A percentile compares a stretch with the other conserved stretches of the same genome.
Evolutionary conservation across 2,888 invertebrate species (phyloP).

Genomic region (Thyatira batis): DNA sequence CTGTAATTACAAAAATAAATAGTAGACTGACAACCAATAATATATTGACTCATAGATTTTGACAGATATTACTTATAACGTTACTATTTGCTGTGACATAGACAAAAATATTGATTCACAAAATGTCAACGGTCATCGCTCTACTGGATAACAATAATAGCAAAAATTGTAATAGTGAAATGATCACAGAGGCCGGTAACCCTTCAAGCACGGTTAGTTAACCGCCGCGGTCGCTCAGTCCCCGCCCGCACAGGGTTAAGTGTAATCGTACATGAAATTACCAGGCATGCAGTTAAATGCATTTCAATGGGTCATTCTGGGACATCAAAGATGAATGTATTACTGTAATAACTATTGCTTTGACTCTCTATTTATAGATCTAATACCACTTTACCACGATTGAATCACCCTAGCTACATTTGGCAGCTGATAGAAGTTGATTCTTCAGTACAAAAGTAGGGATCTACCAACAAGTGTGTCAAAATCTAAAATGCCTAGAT

Average conservation of each 20-base stretch:
- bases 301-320: slow-evolving; percentile 55
- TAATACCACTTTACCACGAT: too few species aligned
- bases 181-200: slow-evolving; percentile 65
- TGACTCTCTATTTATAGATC: background rate
- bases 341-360: slow-evolving; percentile 7
- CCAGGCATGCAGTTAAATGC: slow-evolving; percentile 55
- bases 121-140: slow-evolving; percentile 20
- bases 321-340: slow-evolving; percentile 51
- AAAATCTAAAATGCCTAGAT: too few species aligned
- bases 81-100: background rate
- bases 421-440: too few species aligned
- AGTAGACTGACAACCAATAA: too few species aligned
- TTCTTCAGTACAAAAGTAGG: too few species aligned
- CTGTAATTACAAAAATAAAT: too few species aligned
- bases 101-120: slow-evolving; percentile 5
- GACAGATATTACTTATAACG: background rate
- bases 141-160: slow-evolving; percentile 50
- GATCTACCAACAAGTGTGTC: too few species aligned
- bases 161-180: slow-evolving; percentile 59
- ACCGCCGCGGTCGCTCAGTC: slow-evolving; percentile 27
- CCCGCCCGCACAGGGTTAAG: slow-evolving; percentile 41
- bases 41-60: too few species aligned
- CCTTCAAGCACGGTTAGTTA: slow-evolving; percentile 77
- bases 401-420: too few species aligned
- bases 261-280: slow-evolving; percentile 73